Evolutionary conservation across 2,888 invertebrate species (phyloP).

Genomic region (Ptychoptera contaminata): DNA sequence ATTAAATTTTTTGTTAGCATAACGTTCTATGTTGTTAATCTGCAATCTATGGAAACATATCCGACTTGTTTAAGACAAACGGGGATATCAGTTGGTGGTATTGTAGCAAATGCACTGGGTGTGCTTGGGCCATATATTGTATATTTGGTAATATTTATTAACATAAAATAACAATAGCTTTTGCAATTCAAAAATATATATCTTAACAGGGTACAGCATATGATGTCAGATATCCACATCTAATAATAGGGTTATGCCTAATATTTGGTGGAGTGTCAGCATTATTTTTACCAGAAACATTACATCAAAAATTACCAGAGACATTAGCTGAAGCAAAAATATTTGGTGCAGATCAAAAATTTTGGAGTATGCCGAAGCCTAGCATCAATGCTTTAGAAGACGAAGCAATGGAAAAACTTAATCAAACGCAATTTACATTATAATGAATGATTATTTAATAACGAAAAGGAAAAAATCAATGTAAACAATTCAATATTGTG

Average conservation of each 20-base stretch:
- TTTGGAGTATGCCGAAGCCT: constrained; percentile 28
- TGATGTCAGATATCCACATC: constrained; percentile 31
- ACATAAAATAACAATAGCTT: background rate
- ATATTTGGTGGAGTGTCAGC: constrained; percentile 33
- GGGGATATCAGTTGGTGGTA: constrained; percentile 42
- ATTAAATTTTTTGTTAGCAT: constrained; percentile 38
- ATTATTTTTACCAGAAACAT: constrained; percentile 44
- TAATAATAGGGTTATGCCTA: constrained; percentile 29
- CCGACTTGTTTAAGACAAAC: constrained; percentile 50
- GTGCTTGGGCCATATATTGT: constrained; percentile 44
- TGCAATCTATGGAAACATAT: constrained; percentile 48
- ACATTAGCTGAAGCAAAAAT: constrained; percentile 42
- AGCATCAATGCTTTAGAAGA: constrained; percentile 10
- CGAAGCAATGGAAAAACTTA: constrained; percentile 3
- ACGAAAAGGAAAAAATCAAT: no score
- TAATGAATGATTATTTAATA: no score
- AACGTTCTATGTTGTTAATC: constrained; percentile 39
- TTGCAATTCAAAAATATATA: background rate
- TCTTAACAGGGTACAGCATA: constrained; percentile 25
- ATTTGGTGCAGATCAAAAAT: constrained; percentile 36
- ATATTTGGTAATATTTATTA: constrained; percentile 31
- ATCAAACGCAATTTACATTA: background rate
- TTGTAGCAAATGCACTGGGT: constrained; percentile 37
- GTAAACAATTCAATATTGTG: no score
- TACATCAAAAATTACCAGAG: constrained; percentile 44